Percentiles rank a stretch among this genome's conserved stretches.
These are phyloP conservation scores for Altica lythri DNA, from an alignment of 2,888 invertebrate species.

Conservation along the genomic window DNA sequence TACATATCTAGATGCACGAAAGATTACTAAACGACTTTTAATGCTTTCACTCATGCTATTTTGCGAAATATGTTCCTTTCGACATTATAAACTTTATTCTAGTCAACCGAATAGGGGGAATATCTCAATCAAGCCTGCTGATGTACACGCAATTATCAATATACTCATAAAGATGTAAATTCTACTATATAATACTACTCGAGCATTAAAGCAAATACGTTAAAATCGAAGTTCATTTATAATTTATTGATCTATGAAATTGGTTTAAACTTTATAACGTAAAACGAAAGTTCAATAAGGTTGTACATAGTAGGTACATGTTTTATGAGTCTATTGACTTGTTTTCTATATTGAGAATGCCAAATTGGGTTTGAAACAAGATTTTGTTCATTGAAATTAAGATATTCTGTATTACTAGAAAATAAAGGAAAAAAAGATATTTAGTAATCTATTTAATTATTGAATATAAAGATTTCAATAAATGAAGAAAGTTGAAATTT, in stretches of 20 bases:
- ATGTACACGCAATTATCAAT: conserved; percentile 53
- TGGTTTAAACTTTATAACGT: too few species aligned
- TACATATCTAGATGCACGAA: conserved; percentile 58
- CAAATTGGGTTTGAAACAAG: too few species aligned
- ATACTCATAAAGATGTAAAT: conserved; percentile 50
- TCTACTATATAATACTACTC: conserved; percentile 50
- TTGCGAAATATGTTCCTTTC: conserved; percentile 52
- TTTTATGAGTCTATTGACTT: too few species aligned
- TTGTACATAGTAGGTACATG: too few species aligned
- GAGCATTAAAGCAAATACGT: conserved; percentile 49
- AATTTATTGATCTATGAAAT: conserved; percentile 33
- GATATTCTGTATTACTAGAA: too few species aligned
- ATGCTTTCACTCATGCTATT: conserved; percentile 56
- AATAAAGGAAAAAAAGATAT: too few species aligned
- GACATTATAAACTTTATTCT: conserved; percentile 42
- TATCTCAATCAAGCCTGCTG: conserved; percentile 54
- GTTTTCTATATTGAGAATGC: too few species aligned
- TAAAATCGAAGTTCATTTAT: conserved; percentile 49
- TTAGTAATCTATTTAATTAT: too few species aligned
- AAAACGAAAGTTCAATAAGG: too few species aligned
- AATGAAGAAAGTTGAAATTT: too few species aligned
- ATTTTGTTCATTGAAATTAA: too few species aligned
- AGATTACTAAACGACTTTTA: conserved; percentile 56
- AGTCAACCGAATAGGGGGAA: conserved; percentile 45
- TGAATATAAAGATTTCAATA: too few species aligned